A percentile compares a stretch with the other conserved stretches of the same genome.
phyloP scores from a whole-genome alignment of 2,113 vertebrate genomes.

The Sisor rabdophorus region DNA sequence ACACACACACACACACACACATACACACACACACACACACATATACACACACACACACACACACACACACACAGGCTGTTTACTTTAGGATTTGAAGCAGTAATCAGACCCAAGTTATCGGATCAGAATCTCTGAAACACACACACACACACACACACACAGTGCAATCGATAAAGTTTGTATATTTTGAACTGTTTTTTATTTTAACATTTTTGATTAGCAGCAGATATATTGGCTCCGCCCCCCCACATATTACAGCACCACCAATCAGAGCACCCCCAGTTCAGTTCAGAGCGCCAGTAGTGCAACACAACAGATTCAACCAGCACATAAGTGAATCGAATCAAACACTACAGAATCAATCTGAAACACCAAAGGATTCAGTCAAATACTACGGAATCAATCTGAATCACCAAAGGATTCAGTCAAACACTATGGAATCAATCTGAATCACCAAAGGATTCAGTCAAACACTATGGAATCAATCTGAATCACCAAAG shows the following conservation, averaged over 20 bases:
- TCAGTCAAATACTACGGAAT: too few relatives aligned
- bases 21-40: neutral
- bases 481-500: too few relatives aligned
- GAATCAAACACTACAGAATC: too few relatives aligned
- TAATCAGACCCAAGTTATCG: neutral
- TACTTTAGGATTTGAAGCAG: neutral
- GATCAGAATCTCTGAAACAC: slow-evolving; percentile 8
- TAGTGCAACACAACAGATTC: too few relatives aligned
- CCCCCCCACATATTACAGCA: neutral
- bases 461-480: too few relatives aligned
- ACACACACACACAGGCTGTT: neutral
- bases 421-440: too few relatives aligned
- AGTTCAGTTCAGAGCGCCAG: neutral
- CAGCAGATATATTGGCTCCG: neutral
- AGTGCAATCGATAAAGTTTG: neutral
- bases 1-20: too few relatives aligned
- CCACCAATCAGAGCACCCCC: slow-evolving; percentile 1
- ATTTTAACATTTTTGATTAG: neutral
- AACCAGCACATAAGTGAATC: too few relatives aligned
- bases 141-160: too few relatives aligned
- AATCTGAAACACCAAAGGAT: too few relatives aligned
- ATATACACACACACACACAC: neutral
- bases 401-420: too few relatives aligned
- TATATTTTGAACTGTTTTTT: neutral
- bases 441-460: too few relatives aligned